A percentile compares a stretch with the other conserved stretches of the same genome.
These are phyloP conservation scores for Trididemnum clinides DNA, from an alignment of 23 tunicate species.

Conservation along the genomic window DNA sequence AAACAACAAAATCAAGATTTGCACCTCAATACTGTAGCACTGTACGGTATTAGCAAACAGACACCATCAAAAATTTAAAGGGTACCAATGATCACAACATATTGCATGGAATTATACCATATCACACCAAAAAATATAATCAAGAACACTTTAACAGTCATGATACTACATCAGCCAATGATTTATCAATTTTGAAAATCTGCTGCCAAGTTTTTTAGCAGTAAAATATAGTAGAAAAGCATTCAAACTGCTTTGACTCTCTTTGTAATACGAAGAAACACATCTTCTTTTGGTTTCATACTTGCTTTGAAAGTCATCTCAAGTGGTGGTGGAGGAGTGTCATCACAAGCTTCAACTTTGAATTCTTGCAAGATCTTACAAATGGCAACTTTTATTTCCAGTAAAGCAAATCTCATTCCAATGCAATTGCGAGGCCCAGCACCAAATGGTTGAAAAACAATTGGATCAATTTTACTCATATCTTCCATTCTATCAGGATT, in stretches of 20 bases:
- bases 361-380: conserved; percentile 52
- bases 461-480: conserved; percentile 82
- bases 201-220: too few species aligned
- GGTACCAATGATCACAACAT: too few species aligned
- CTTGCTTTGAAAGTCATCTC: conserved; percentile 30
- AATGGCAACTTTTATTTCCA: conserved; percentile 64
- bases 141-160: too few species aligned
- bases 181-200: too few species aligned
- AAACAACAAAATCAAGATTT: too few species aligned
- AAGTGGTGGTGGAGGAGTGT: conserved; percentile 72
- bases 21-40: too few species aligned
- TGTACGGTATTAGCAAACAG: too few species aligned
- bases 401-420: conserved; percentile 80
- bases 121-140: too few species aligned
- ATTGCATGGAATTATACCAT: too few species aligned
- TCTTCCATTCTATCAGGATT: conserved; percentile 89
- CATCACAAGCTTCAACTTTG: conserved; percentile 45
- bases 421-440: conserved; percentile 86
- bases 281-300: conserved; percentile 30
- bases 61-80: too few species aligned
- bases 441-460: conserved; percentile 80
- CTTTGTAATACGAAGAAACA: conserved; percentile 25
- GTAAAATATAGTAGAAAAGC: too few species aligned
- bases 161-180: too few species aligned
- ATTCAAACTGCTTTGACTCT: background rate